phyloP scores from a whole-genome alignment of 2,113 vertebrate genomes.

The Pelecanoides urinatrix region DNA sequence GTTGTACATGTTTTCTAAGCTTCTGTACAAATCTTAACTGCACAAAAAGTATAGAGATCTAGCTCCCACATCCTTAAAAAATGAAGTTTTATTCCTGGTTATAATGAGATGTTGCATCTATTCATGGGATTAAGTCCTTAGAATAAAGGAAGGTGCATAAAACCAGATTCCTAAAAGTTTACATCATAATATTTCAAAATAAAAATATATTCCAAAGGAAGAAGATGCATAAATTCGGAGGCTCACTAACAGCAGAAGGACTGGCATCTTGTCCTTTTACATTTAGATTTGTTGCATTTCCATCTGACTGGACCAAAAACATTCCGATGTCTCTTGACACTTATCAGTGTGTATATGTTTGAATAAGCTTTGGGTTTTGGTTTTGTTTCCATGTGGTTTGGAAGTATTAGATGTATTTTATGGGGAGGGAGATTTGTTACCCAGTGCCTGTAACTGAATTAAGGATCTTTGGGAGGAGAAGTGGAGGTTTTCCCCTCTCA shows the following conservation, averaged over 20 bases:
- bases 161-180: background rate
- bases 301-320: background rate
- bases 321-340: background rate
- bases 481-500: background rate
- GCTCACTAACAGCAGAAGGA: background rate
- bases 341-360: background rate
- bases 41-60: background rate
- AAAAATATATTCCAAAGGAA: background rate
- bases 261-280: background rate
- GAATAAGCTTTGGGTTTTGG: background rate
- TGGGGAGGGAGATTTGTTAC: background rate
- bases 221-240: background rate
- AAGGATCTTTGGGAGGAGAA: background rate
- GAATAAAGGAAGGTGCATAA: slow-evolving; percentile 8
- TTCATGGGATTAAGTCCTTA: slow-evolving; percentile 29
- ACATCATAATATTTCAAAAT: background rate
- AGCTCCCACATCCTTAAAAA: slow-evolving; percentile 14
- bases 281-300: background rate
- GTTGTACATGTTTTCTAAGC: slow-evolving; percentile 46
- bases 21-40: slow-evolving; percentile 1
- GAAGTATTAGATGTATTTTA: background rate
- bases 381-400: background rate
- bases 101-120: slow-evolving; percentile 43
- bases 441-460: background rate
- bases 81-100: background rate